phyloP scores from a whole-genome alignment of 2,888 invertebrate species.

The Drosophila antonietae region DNA sequence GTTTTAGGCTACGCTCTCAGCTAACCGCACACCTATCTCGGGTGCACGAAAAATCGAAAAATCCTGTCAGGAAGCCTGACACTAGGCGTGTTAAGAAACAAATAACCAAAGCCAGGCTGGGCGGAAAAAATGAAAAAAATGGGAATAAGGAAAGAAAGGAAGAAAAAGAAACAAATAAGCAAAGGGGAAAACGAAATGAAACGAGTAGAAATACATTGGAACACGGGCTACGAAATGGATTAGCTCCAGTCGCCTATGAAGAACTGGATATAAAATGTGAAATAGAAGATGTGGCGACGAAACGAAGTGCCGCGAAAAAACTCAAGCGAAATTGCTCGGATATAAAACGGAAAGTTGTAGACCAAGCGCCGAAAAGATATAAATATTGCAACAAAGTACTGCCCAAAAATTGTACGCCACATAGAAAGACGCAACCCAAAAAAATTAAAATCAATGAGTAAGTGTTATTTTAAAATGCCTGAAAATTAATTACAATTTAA shows the following conservation, averaged over 20 bases:
- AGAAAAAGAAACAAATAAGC: background rate
- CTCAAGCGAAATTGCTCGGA: conserved; percentile 6
- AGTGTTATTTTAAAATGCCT: background rate
- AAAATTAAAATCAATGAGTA: background rate
- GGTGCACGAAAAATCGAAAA: conserved; percentile 64
- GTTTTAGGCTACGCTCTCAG: conserved; percentile 83
- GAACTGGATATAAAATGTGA: conserved; percentile 44
- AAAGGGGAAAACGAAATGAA: background rate
- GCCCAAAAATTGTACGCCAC: background rate
- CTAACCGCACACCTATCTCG: conserved; percentile 86
- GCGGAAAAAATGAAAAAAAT: background rate
- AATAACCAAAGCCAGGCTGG: background rate
- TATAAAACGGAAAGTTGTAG: conserved; percentile 32
- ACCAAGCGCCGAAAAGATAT: background rate
- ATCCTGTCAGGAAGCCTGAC: background rate
- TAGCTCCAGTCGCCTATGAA: conserved; percentile 42
- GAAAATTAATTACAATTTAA: background rate
- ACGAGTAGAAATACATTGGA: conserved; percentile 12
- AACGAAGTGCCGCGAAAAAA: background rate
- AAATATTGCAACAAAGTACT: background rate
- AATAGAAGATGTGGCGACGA: conserved; percentile 22
- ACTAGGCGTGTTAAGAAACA: conserved; percentile 11
- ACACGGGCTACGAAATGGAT: conserved; percentile 32
- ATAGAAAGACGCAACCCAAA: background rate
- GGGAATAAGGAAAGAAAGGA: too few relatives aligned